Evolutionary conservation across 2,888 invertebrate genomes (phyloP), one percentile per base, ranked within the genome.

Genomic region (Sericinus montela): DNA sequence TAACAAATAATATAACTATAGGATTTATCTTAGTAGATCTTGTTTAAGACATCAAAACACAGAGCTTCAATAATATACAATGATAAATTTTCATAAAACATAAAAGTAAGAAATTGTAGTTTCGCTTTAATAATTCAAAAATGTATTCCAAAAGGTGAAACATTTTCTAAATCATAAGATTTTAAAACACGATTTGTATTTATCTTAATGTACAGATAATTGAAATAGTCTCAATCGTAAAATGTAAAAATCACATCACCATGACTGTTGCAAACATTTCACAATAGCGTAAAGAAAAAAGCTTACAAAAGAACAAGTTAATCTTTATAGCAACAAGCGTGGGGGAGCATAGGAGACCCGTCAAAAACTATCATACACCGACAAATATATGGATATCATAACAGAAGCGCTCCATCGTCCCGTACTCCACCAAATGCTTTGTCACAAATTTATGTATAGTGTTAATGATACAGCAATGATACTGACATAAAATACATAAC

Each of bases 281-380:
- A 8, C 4, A 6, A 7, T n/a, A 13, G 32, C 7, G n/a, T n/a
- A n/a, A n/a, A 32, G 11, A 32, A 32, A 32, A 32, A 3, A 0
- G n/a, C 19, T 60, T 52, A 55, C 58, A 60, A 72, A 75, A 65
- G 51, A 58, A 66, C 63, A 66, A 72, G 65, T 73, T 78, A 66
- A 79, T 73, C 65, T 67, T 69, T 60, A 66, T 69, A 66, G 42
- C 46, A 52, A 10, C 19, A 3, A 39, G 40, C 41, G 23, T 61
- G 64, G 75, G 81, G 79, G 75, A 75, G 69, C 84, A 81, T 75
- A 83, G 80, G 79, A 72, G 69, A 54, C 57, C 69, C 66, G 86
- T 84, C 87, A 81, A 57, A 75, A 72, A 63, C 70, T 70, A 83
- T 87, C 76, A 69, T 52, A 57, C 56, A 58, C 56, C 11, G 52